Base-by-base conservation (phyloP, 2,888 invertebrate species). In the Oegoconia quadripuncta region DNA sequence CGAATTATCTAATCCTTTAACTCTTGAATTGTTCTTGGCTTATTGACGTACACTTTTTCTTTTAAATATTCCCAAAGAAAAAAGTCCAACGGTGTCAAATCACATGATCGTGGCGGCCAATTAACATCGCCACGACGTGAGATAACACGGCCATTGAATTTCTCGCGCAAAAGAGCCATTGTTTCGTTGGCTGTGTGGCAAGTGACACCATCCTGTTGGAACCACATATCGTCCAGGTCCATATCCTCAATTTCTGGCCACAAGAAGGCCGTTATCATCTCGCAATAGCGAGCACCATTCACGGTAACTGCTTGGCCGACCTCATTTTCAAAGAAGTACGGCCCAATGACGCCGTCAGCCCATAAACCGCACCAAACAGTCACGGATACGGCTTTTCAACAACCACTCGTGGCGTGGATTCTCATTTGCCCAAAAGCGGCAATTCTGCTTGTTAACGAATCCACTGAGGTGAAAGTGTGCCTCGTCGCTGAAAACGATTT, bases 341-440 rank as follows among this genome's bases (percentile, higher is more conserved):
- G 71, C 11, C 63, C 64, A 38, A 73, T 70, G 39, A 72, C 41
- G 28, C 63, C 62, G 23, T 55, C 60, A 47, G 49, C 46, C 55
- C 56, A 66, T 42, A 74, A 63, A 41, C 59, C 64, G 54, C 73
- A 56, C 59, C 69, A 72, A 58, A 65, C 63, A 46, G 62, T 65
- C 16, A 56, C 50, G 64, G 59, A 59, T 66, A 55, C 22, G 28
- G 12, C 23, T 29, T 23, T 31, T 45, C 22, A 15, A 41, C 38
- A 39, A 45, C 15, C 26, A 36, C 39, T 8, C n/a, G n/a, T n/a
- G n/a, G n/a, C 25, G 33, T 35, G 40, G 43, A 9, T 40, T 40
- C 3, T 28, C 12, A 29, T 39, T 30, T 7, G 32, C 36, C 41
- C 42, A 46, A 11, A 44, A 39, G 6, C 44, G 41, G 33, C 22